Base-by-base conservation (phyloP, 1,140 invertebrate species). In the Halotydeus destructor region DNA sequence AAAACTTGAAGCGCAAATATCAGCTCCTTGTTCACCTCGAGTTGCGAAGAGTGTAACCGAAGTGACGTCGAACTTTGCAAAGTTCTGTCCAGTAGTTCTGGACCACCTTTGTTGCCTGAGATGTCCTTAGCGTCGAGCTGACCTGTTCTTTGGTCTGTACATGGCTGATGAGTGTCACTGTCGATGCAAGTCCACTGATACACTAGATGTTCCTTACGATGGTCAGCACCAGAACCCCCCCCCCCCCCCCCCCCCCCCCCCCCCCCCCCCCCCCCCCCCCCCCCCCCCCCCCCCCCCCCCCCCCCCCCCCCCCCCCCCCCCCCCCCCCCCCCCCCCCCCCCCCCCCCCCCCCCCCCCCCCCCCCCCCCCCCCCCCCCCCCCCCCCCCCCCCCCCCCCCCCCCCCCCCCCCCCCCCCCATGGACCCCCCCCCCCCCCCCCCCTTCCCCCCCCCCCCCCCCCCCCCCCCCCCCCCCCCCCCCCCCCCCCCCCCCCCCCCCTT, bases 331-430 rank as follows among this genome's bases (percentile, higher is more conserved):
- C 55, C 52, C 27, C 9, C 56, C 49, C 48, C 40, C 30, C 49
- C 37, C 8, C 26, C 50, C 6, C 48, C 42, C 56, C 43, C 33
- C 53, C 46, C 41, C 50, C 46, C 30, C 60, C 47, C 47, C 53
- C 53, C 6, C 54, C 57, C 5, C 54, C 60, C 0, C 61, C 59
- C 14, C 55, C 60, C 0, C 66, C 65, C 38, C 50, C 62, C 19
- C 58, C 62, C 8, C 58, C 62, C 19, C 43, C 56, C 14, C 60
- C 60, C 3, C 57, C 64, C 8, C 43, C 41, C 0, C 57, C 55
- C 19, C 42, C 52, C 43, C 47, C 51, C 50, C 67, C 2, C 39
- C 48, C 49, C 52, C 5, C 46, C 53, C 0, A 49, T 55, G 18
- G 54, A 55, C 12, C 54, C 54, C 16, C 28, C 51, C 46, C 32